Evolutionary conservation across 2,888 invertebrate genomes (phyloP).

Genomic region (Epinotia bilunana): DNA sequence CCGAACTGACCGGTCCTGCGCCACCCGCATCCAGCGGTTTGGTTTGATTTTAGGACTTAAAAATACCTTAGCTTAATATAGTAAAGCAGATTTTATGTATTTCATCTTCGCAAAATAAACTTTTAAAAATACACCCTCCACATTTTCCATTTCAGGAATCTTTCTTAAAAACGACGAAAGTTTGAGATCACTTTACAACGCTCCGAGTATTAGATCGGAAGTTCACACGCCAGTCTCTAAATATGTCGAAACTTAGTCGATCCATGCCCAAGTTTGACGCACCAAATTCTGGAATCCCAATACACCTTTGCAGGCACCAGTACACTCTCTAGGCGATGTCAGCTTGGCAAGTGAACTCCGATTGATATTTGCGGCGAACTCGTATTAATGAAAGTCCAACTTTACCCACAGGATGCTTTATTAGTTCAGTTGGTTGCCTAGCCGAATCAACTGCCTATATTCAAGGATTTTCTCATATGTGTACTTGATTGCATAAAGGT

Average conservation of each 20-base stretch:
- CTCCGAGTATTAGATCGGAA: conserved; percentile 36
- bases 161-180: conserved; percentile 20
- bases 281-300: conserved; percentile 40
- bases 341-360: conserved; percentile 2
- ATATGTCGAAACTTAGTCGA: conserved; percentile 63
- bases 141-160: not conserved
- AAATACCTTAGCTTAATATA: not conserved
- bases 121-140: not conserved
- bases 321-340: conserved; percentile 15
- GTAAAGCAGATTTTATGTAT: not conserved
- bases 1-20: too few relatives aligned
- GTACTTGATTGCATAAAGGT: not conserved
- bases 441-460: not conserved
- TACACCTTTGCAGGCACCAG: conserved; percentile 13
- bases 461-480: not conserved
- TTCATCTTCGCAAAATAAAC: not conserved
- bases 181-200: conserved; percentile 39
- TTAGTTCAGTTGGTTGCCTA: conserved; percentile 17
- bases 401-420: not conserved
- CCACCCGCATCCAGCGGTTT: too few relatives aligned
- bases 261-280: conserved; percentile 45
- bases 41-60: too few relatives aligned
- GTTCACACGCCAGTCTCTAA: conserved; percentile 49
- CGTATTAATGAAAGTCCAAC: conserved; percentile 14
- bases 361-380: conserved; percentile 18